Evolutionary conservation across 2,113 vertebrate genomes (phyloP).

Genomic region (Gambusia affinis): DNA sequence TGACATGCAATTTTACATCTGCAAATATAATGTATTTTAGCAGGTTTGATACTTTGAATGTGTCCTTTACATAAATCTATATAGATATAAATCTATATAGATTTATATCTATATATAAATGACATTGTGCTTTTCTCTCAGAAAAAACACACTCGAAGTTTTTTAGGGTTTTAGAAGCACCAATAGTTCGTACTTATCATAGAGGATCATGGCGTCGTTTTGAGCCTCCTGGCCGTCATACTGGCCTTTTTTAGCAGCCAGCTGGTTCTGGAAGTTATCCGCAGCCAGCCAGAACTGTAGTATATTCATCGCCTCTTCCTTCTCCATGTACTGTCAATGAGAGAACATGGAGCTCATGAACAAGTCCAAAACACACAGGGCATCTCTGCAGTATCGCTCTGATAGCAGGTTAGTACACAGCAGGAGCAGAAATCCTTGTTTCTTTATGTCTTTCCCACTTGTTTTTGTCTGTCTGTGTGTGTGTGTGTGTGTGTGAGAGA

Average conservation of each 20-base stretch:
- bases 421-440: too few relatives aligned
- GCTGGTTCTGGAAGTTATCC: constrained; percentile 98
- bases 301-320: constrained; percentile 95
- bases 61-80: too few relatives aligned
- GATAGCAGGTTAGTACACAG: neutral
- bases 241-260: constrained; percentile 96
- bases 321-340: constrained; percentile 93
- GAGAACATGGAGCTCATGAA: constrained; percentile 1
- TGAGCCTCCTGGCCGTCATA: constrained; percentile 99
- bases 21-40: too few relatives aligned
- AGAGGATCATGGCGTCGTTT: constrained; percentile 99
- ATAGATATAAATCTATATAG: too few relatives aligned
- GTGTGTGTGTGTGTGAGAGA: neutral
- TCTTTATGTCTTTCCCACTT: neutral
- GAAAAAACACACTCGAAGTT: neutral
- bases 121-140: too few relatives aligned
- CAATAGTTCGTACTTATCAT: constrained; percentile 90
- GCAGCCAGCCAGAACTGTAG: constrained; percentile 98
- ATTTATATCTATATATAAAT: too few relatives aligned
- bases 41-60: too few relatives aligned
- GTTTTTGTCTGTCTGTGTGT: neutral
- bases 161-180: neutral
- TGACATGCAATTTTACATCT: too few relatives aligned
- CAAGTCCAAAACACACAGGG: neutral
- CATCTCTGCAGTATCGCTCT: neutral